A percentile compares a stretch with the other conserved stretches of the same genome.
Conservation (phyloP, 1,140 invertebrate genomes). For the Dendrolimus punctatus region DNA sequence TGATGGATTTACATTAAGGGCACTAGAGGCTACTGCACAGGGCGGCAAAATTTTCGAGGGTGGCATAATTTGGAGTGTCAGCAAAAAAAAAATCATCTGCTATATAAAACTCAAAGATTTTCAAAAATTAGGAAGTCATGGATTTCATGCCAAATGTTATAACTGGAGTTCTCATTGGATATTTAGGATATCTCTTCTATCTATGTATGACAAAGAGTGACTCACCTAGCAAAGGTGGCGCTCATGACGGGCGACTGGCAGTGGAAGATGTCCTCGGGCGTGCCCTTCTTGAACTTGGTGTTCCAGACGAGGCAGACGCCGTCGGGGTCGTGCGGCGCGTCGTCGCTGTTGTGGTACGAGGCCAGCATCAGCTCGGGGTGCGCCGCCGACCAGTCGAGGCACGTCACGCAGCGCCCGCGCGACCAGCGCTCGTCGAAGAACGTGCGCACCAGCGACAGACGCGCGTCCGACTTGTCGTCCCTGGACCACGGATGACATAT, state of each 20-base stretch:
- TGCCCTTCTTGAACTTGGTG: constrained; percentile 96
- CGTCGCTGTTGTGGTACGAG: constrained; percentile 96
- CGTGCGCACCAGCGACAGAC: constrained; percentile 88
- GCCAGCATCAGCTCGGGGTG: constrained; percentile 95
- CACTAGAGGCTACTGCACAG: too few species aligned
- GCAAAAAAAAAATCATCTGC: too few species aligned
- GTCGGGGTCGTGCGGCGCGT: constrained; percentile 95
- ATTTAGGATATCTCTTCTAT: too few species aligned
- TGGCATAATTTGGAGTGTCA: too few species aligned
- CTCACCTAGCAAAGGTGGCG: constrained; percentile 90
- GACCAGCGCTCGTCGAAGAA: constrained; percentile 98
- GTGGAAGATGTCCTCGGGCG: constrained; percentile 98
- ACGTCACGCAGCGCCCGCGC: constrained; percentile 94
- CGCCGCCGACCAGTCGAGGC: constrained; percentile 96
- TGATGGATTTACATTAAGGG: too few species aligned
- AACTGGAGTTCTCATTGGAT: too few species aligned
- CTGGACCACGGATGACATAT: too few species aligned
- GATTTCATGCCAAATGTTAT: too few species aligned
- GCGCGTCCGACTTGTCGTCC: constrained; percentile 91
- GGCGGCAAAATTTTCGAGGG: too few species aligned
- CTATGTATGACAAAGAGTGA: too few species aligned
- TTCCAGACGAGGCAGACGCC: constrained; percentile 98
- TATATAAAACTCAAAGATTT: too few species aligned
- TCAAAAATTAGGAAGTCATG: too few species aligned
- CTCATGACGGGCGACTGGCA: constrained; percentile 98